Conservation (phyloP, 2,113 vertebrate species). For the Tragelaphus strepsiceros region DNA sequence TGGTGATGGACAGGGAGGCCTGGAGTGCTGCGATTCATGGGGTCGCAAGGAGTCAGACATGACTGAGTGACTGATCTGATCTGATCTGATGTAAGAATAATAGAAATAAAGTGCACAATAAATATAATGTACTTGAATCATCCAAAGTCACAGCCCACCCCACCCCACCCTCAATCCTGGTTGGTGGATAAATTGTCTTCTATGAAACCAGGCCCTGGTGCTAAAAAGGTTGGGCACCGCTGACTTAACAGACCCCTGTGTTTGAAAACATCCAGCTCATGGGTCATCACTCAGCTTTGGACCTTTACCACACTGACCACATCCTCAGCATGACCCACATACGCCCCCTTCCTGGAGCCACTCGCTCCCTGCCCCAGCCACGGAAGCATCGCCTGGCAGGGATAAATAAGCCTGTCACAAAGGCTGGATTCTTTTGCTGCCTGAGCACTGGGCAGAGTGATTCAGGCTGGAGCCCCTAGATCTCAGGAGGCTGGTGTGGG, state of each 20-base stretch:
- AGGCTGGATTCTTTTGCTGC: neutral
- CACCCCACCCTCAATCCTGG: fast-evolving
- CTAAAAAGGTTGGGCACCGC: neutral
- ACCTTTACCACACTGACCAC: neutral
- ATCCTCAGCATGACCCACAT: neutral
- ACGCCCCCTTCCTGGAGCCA: neutral
- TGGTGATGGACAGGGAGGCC: too few relatives aligned
- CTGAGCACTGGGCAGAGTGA: neutral
- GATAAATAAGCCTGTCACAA: neutral
- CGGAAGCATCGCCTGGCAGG: neutral
- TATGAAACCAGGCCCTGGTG: neutral
- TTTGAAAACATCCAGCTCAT: neutral
- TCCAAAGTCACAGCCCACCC: neutral
- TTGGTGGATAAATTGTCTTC: neutral
- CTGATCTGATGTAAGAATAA: neutral
- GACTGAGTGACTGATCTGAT: too few relatives aligned
- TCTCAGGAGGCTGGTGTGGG: neutral
- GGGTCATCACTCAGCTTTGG: neutral
- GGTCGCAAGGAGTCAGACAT: too few relatives aligned
- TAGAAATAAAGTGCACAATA: neutral
- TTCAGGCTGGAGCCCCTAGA: neutral
- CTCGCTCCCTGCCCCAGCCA: neutral
- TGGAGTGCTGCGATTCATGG: too few relatives aligned
- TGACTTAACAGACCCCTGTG: neutral
- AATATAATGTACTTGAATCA: neutral